These are phyloP conservation scores for Drosophila antonietae DNA, from an alignment of 2,888 invertebrate species.

Conservation along the genomic window DNA sequence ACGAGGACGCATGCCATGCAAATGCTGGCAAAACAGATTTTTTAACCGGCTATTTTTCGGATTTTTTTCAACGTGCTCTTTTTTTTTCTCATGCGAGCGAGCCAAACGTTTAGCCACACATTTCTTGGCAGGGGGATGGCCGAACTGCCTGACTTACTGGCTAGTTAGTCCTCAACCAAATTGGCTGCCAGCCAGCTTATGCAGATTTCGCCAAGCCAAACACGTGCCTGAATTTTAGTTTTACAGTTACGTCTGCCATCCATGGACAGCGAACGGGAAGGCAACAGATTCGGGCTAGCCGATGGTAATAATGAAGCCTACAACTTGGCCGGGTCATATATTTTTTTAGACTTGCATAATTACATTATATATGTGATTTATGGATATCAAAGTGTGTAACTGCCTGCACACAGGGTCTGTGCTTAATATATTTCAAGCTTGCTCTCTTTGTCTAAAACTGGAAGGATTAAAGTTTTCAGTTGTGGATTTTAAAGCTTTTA, in stretches of 20 bases:
- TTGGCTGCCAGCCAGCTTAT: slow-evolving; percentile 79
- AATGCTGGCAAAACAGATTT: slow-evolving; percentile 79
- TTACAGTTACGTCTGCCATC: slow-evolving; percentile 52
- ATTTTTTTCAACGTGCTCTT: slow-evolving; percentile 23
- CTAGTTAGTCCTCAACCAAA: slow-evolving; percentile 74
- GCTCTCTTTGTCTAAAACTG: background rate
- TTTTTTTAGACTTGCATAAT: slow-evolving; percentile 75
- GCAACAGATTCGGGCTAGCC: background rate
- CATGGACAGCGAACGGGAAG: too few species aligned
- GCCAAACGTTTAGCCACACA: slow-evolving; percentile 54
- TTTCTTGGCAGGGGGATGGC: slow-evolving; percentile 65
- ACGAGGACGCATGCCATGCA: slow-evolving; percentile 68
- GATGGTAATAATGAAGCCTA: slow-evolving; percentile 47
- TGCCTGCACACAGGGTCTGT: slow-evolving; percentile 6
- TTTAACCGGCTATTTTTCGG: slow-evolving; percentile 58
- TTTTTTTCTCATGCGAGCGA: slow-evolving; percentile 41
- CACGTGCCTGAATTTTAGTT: slow-evolving; percentile 77
- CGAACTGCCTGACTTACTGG: slow-evolving; percentile 59
- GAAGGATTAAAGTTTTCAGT: background rate
- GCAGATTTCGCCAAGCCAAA: slow-evolving; percentile 75
- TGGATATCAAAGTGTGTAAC: slow-evolving; percentile 59
- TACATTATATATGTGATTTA: slow-evolving; percentile 79
- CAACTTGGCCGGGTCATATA: slow-evolving; percentile 58
- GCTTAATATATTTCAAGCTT: slow-evolving; percentile 28
- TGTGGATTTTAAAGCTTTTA: background rate